Percentiles rank a stretch among this genome's conserved stretches.
These are phyloP conservation scores for Aphidius colemani DNA, from an alignment of 2,888 invertebrate species.

Conservation along the genomic window DNA sequence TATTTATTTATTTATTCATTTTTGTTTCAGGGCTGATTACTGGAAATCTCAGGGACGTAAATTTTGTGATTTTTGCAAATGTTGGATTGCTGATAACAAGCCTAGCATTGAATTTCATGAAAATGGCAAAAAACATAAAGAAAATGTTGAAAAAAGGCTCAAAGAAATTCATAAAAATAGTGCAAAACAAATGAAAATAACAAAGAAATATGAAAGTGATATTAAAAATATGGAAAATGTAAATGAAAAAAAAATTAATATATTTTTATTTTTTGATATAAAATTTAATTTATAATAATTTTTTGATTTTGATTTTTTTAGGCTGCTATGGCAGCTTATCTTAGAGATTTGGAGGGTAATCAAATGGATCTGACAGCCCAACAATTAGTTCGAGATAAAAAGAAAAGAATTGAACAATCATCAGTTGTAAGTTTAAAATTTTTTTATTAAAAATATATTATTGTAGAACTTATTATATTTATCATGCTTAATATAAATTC, in stretches of 20 bases:
- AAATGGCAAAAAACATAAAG: constrained; percentile 88
- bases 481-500: not conserved
- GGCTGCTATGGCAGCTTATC: constrained; percentile 86
- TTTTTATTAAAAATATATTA: not conserved
- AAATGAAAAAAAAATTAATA: constrained; percentile 27
- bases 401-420: constrained; percentile 34
- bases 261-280: not conserved
- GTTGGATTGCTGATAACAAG: constrained; percentile 98
- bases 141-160: constrained; percentile 86
- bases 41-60: constrained; percentile 97
- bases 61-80: constrained; percentile 97
- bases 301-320: constrained; percentile 40
- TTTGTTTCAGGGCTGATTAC: constrained; percentile 81
- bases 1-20: not conserved
- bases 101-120: constrained; percentile 95
- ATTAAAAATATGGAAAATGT: constrained; percentile 86
- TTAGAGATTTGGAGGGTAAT: constrained; percentile 75
- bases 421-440: constrained; percentile 28
- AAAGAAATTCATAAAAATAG: constrained; percentile 84
- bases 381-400: constrained; percentile 60
- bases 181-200: constrained; percentile 77
- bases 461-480: not conserved
- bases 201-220: constrained; percentile 77
- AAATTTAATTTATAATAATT: not conserved
- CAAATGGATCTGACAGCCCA: constrained; percentile 55